Evolutionary conservation across 2,888 invertebrate species (phyloP), one percentile per base, ranked within the genome.

Genomic region (Baronia brevicornis): DNA sequence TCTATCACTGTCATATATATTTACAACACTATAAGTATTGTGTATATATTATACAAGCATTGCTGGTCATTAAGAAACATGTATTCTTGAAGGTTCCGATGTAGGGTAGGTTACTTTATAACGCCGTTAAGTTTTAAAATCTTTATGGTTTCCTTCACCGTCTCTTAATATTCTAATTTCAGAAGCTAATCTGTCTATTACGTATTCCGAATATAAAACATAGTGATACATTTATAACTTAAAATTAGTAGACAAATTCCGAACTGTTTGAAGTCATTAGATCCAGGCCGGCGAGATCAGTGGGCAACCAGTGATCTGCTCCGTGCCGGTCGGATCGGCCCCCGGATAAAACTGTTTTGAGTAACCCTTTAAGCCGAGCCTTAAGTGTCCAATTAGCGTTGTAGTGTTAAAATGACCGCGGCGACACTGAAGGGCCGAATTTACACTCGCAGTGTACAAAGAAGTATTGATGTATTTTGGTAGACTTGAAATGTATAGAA

Each of bases 301-400:
- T 21, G 31, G n/a, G 17, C 8, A 4, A 23, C 14, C 28, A 8
- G n/a, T 11, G 5, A 8, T 21, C 41, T 41, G 34, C 33, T 58
- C 35, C 75, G 72, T 75, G 79, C 64, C 67, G 53, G 57, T 43
- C 58, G 31, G 54, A 46, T 32, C 40, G 55, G 51, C 39, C 54
- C 44, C 46, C 61, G 79, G 79, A 80, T 82, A 78, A 78, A 77
- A 70, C 63, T 59, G 64, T 65, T 68, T 71, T 69, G 71, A 32
- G 32, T 29, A 20, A 62, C 64, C 70, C 67, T 62, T 53, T 58
- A 58, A 55, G 54, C 48, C 63, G 53, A 45, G 48, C 58, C 68
- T 68, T 77, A 78, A 80, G 80, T 75, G 80, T 70, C 68, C 78
- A 82, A 84, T 84, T 84, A 84, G 78, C 77, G 60, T 47, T 59